A percentile compares a stretch with the other conserved stretches of the same genome.
phyloP scores from a whole-genome alignment of 64 coral and sea anemone genomes.

The Montipora capricornis region DNA sequence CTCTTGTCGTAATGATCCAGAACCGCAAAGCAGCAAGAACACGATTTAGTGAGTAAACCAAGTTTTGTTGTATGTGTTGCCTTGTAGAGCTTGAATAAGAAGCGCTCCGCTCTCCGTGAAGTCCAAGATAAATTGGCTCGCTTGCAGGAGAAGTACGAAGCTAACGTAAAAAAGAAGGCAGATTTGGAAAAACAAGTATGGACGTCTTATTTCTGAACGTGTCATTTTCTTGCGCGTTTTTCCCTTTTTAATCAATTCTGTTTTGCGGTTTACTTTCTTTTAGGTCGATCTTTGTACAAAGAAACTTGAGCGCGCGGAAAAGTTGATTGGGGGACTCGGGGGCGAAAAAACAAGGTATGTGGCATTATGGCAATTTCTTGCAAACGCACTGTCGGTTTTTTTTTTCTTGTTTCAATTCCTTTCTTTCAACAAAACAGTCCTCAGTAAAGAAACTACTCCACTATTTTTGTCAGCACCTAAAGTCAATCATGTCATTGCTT shows the following conservation, averaged over 20 bases:
- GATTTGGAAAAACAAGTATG: constrained; percentile 97
- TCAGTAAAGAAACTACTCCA: too few species aligned
- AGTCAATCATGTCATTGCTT: neutral
- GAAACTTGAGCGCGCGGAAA: constrained; percentile 98
- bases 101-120: constrained; percentile 90
- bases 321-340: constrained; percentile 95
- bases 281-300: constrained; percentile 99
- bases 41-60: neutral
- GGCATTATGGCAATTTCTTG: neutral
- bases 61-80: neutral
- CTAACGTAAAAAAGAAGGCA: constrained; percentile 95
- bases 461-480: neutral
- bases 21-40: neutral
- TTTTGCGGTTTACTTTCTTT: neutral
- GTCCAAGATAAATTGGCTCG: constrained; percentile 98
- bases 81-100: constrained; percentile 89
- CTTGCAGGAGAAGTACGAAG: constrained; percentile 97
- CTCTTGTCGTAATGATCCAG: neutral
- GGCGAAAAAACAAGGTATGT: constrained; percentile 97
- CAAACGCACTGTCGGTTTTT: neutral
- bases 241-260: neutral
- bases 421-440: too few species aligned
- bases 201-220: neutral
- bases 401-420: too few species aligned
- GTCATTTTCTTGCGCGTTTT: neutral